A percentile compares a stretch with the other conserved stretches of the same genome.
These are phyloP conservation scores for Leptopilina myrica DNA, from an alignment of 2,888 invertebrate genomes.

Conservation along the genomic window DNA sequence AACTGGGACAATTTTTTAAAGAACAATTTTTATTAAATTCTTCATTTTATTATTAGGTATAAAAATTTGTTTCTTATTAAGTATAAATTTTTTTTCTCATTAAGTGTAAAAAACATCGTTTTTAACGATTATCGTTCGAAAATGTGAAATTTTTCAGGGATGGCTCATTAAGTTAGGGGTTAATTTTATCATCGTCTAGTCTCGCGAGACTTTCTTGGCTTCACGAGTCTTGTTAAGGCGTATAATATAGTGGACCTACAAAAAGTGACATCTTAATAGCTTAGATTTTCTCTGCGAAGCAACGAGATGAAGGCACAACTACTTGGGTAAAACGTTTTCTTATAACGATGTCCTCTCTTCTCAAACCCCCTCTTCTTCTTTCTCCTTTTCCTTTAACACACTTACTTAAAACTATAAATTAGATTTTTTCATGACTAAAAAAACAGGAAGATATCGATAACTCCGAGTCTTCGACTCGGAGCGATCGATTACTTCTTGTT, in stretches of 20 bases:
- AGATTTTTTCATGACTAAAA: no score
- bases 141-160: background rate
- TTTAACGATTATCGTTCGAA: background rate
- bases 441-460: no score
- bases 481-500: no score
- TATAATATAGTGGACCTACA: background rate
- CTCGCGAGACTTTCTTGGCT: conserved; percentile 38
- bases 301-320: background rate
- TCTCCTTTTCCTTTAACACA: no score
- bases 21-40: no score
- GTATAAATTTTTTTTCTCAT: no score
- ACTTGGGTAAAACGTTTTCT: conserved; percentile 35
- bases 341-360: conserved; percentile 19
- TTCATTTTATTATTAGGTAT: no score
- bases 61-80: no score
- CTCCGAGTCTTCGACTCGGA: no score
- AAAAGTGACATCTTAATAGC: conserved; percentile 60
- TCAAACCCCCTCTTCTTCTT: background rate
- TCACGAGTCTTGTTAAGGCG: conserved; percentile 48
- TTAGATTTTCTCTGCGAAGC: conserved; percentile 46
- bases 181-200: conserved; percentile 12
- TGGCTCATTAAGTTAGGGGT: background rate
- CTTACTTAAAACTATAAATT: no score
- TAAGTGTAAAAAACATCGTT: background rate
- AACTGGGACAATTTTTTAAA: no score